These are phyloP conservation scores for Paramormyrops kingsleyae DNA, from an alignment of 2,113 vertebrate species.

Conservation along the genomic window DNA sequence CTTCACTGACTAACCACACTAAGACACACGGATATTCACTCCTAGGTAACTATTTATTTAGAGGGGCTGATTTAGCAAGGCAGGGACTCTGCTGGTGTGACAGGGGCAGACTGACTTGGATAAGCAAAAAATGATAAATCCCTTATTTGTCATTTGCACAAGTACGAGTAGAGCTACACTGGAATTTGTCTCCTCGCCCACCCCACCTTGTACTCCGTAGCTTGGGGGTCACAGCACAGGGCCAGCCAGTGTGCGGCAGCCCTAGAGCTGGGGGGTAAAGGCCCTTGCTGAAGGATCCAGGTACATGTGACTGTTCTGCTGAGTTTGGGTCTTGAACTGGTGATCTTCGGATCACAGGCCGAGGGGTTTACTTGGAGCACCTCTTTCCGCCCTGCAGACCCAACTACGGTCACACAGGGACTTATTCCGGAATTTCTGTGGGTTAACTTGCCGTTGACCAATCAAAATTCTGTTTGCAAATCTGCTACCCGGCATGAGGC, in stretches of 20 bases:
- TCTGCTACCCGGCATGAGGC: neutral
- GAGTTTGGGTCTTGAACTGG: neutral
- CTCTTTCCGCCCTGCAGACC: neutral
- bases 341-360: neutral
- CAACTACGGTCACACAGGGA: neutral
- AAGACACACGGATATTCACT: neutral
- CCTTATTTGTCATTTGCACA: neutral
- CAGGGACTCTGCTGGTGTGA: too few species aligned
- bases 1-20: neutral
- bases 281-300: neutral
- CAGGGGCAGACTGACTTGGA: neutral
- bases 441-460: neutral
- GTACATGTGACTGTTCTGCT: neutral
- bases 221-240: neutral
- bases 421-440: neutral
- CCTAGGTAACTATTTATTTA: neutral
- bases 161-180: neutral
- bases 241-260: neutral
- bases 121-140: too few species aligned
- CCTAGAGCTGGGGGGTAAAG: neutral
- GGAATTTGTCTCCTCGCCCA: neutral
- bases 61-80: neutral
- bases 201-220: neutral
- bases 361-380: neutral
- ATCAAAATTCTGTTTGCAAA: neutral